Evolutionary conservation across 1,140 invertebrate species (phyloP), one percentile per base, ranked within the genome.

Genomic region (Leptinotarsa defecta): DNA sequence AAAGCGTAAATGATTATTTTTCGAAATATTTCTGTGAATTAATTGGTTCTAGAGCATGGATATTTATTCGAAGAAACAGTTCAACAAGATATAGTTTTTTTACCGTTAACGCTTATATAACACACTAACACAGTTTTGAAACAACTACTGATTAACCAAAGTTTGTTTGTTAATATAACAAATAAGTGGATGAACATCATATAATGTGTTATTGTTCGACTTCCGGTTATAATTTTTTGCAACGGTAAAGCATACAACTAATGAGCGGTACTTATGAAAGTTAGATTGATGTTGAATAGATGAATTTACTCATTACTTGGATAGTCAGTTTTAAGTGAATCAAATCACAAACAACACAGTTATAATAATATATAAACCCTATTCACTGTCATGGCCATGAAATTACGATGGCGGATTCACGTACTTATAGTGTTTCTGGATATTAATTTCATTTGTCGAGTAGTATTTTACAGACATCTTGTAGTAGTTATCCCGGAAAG

Each of bases 41-140:
- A 57, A 57, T 57, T 57, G 52, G 52, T 57, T 57, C 52, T 57
- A 19, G n/a, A 19, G 52, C n/a, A 57, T 57, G 52, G 52, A 57
- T 43, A 57, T 57, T 57, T 57, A 57, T 57, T 57, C 6, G n/a
- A 57, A 43, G n/a, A 57, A 57, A 57, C 52, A 57, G 52, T 19
- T 57, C n/a, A 19, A 19, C 17, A 6, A 17, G 52, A 17, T 57
- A 57, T 43, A 15, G 6, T 57, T 57, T 57, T 57, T 57, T 57
- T n/a, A 57, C 52, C 52, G 52, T 57, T 57, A 19, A 19, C 4
- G n/a, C n/a, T 57, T 57, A 57, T 19, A 19, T 57, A 57, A 57
- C 52, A 57, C 52, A 57, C 52, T 57, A 57, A 57, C 52, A 57
- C 52, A n/a, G 52, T 57, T 57, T 57, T 57, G 52, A 57, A 57